phyloP scores from a whole-genome alignment of 2,888 invertebrate species.

The Nomada fucata region DNA sequence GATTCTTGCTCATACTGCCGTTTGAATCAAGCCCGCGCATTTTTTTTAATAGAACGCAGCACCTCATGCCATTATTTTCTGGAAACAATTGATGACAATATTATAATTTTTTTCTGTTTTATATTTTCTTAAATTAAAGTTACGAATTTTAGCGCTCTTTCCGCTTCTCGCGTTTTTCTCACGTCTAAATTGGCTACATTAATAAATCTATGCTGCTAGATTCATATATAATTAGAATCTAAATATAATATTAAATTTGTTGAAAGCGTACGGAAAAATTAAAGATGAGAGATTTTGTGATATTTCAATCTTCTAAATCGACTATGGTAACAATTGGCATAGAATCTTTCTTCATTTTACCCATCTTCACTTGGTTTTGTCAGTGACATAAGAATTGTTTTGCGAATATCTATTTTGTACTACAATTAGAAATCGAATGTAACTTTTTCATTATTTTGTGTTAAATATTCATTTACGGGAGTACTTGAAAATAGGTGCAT shows the following conservation, averaged over 20 bases:
- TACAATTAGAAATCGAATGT: not conserved
- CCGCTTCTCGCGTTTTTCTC: too few relatives aligned
- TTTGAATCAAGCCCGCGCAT: not conserved
- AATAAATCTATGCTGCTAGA: too few relatives aligned
- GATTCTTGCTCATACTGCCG: not conserved
- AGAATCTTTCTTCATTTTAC: not conserved
- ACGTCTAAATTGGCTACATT: too few relatives aligned
- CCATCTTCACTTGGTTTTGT: not conserved
- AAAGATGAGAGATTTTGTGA: too few relatives aligned
- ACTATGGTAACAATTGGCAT: not conserved
- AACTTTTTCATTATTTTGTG: not conserved
- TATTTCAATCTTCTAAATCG: not conserved
- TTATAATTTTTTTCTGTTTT: too few relatives aligned
- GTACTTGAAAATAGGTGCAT: not conserved
- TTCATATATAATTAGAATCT: too few relatives aligned
- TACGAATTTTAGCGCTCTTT: too few relatives aligned
- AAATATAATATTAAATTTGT: too few relatives aligned
- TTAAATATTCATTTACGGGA: not conserved
- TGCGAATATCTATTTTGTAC: not conserved
- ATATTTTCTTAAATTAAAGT: too few relatives aligned
- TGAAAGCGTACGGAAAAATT: too few relatives aligned
- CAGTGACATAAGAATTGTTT: not conserved
- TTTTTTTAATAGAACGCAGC: not conserved
- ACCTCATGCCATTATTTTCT: too few relatives aligned
- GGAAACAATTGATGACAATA: too few relatives aligned